Evolutionary conservation across 2,888 invertebrate species (phyloP).

Genomic region (Dolichopus griseipennis): DNA sequence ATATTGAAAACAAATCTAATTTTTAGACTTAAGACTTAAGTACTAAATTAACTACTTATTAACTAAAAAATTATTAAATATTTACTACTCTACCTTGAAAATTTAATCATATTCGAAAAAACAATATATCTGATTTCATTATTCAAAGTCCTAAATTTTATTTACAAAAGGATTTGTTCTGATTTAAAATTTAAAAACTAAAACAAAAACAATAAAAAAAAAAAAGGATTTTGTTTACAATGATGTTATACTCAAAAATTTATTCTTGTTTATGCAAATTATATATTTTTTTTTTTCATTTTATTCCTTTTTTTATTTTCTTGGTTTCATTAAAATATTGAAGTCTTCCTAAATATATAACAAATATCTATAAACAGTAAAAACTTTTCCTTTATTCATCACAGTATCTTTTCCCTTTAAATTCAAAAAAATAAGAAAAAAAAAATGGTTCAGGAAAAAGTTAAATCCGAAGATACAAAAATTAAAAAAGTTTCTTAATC

Average conservation of each 20-base stretch:
- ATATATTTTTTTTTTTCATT: not conserved
- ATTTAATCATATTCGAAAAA: too few species aligned
- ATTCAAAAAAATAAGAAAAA: not conserved
- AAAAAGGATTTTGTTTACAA: slow-evolving; percentile 4
- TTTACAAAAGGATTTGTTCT: slow-evolving; percentile 1
- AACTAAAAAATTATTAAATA: too few species aligned
- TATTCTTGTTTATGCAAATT: slow-evolving; percentile 1
- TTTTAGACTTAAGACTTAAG: too few species aligned
- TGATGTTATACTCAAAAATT: not conserved
- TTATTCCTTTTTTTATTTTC: not conserved
- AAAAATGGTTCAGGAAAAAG: not conserved
- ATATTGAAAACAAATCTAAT: too few species aligned
- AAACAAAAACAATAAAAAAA: too few species aligned
- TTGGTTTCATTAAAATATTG: not conserved
- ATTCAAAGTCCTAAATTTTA: not conserved
- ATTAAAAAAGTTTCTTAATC: not conserved
- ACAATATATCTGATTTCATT: too few species aligned
- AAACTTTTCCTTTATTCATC: too few species aligned
- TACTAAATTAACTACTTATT: too few species aligned
- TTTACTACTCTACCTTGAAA: too few species aligned
- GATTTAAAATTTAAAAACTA: too few species aligned
- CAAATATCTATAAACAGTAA: not conserved
- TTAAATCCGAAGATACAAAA: not conserved
- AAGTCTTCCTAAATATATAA: not conserved
- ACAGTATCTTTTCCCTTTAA: too few species aligned